Evolutionary conservation across 2,888 invertebrate species (phyloP).

Genomic region (Phaedon cochleariae): DNA sequence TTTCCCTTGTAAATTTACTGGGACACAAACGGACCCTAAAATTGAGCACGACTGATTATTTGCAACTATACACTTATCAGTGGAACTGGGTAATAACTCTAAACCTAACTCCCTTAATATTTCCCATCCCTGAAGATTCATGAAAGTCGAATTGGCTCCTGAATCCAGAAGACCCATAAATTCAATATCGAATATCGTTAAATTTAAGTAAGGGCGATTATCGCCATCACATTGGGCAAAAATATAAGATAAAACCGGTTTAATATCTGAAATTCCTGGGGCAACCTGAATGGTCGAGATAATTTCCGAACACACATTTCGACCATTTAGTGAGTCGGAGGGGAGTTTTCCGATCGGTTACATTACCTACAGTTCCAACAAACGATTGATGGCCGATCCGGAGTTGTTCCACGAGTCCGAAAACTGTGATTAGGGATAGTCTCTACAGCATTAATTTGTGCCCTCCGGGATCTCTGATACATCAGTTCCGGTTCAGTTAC

Average conservation of each 20-base stretch:
- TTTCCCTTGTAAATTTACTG: neutral
- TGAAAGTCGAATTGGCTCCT: slow-evolving; percentile 7
- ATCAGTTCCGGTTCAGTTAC: slow-evolving; percentile 2
- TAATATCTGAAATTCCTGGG: too few species aligned
- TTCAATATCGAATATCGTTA: neutral
- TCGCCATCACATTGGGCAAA: slow-evolving; percentile 6
- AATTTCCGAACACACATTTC: neutral
- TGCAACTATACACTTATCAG: neutral
- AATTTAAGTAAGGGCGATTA: slow-evolving; percentile 6
- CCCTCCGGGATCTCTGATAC: slow-evolving; percentile 1
- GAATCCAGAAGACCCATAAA: slow-evolving; percentile 5
- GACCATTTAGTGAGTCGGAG: neutral
- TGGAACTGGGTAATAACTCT: too few species aligned
- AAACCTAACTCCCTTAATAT: too few species aligned
- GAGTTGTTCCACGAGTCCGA: neutral
- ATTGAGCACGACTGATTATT: slow-evolving; percentile 7
- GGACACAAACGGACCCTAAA: slow-evolving; percentile 4
- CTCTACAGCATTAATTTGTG: slow-evolving; percentile 6
- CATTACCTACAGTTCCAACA: slow-evolving; percentile 8
- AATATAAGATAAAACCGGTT: too few species aligned
- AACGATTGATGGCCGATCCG: neutral
- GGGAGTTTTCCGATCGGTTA: neutral
- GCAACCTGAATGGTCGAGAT: neutral
- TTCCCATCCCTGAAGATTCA: neutral
- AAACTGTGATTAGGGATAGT: neutral